Conservation (phyloP, 2,113 vertebrate species). For the Phalacrocorax carbo region DNA sequence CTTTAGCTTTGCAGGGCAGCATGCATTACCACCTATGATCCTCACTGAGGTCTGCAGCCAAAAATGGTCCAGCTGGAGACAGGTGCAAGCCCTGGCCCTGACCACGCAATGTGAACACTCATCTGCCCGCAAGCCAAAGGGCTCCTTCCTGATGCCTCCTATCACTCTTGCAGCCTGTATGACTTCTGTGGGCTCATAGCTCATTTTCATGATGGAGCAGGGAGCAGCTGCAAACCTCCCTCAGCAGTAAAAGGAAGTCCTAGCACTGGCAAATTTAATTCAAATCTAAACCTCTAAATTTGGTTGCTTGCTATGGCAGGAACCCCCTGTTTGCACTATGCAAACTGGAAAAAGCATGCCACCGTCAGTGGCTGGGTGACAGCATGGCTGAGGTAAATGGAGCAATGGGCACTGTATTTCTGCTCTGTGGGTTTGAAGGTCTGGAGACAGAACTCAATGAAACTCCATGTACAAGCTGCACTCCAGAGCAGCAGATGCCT, state of each 20-base stretch:
- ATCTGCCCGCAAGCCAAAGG: neutral
- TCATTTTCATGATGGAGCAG: conserved; percentile 71
- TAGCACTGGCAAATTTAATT: conserved; percentile 82
- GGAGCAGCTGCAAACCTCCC: conserved; percentile 71
- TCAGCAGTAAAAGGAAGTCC: conserved; percentile 72
- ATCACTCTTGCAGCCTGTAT: neutral
- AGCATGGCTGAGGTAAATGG: neutral
- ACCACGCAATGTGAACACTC: neutral
- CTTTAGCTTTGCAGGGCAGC: neutral
- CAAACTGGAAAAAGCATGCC: conserved; percentile 67
- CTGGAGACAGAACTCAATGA: neutral
- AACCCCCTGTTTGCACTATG: conserved; percentile 78
- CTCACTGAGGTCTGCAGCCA: neutral
- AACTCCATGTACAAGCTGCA: neutral
- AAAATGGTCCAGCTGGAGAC: neutral
- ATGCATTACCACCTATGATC: neutral
- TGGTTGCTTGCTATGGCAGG: conserved; percentile 75
- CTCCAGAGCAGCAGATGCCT: neutral
- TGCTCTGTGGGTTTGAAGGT: neutral
- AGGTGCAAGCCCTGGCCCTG: neutral
- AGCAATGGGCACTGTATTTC: neutral
- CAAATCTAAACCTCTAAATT: conserved; percentile 84
- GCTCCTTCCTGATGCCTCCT: conserved; percentile 12
- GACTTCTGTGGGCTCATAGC: conserved; percentile 49
- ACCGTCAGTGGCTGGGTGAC: conserved; percentile 7